A percentile compares a stretch with the other conserved stretches of the same genome.
phyloP scores from a whole-genome alignment of 2,888 invertebrate genomes.

The Tinea semifulvella region DNA sequence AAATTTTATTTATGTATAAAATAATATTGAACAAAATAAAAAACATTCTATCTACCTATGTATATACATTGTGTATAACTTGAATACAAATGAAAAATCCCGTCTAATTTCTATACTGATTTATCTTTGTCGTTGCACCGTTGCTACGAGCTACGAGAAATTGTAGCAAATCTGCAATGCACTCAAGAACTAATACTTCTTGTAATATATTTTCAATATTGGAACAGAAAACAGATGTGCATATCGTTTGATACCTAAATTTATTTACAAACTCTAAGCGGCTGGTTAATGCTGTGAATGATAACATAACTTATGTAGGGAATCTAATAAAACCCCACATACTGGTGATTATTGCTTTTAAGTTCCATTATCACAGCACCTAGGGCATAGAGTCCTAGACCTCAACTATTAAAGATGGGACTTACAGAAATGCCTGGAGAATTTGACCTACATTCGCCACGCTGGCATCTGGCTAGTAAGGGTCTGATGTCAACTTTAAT shows the following conservation, averaged over 20 bases:
- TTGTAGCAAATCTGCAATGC: background rate
- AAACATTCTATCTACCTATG: background rate
- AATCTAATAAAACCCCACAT: too few relatives aligned
- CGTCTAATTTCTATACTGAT: background rate
- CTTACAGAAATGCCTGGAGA: too few relatives aligned
- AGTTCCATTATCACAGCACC: too few relatives aligned
- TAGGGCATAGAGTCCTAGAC: too few relatives aligned
- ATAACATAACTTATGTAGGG: too few relatives aligned
- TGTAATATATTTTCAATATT: slow-evolving; percentile 4
- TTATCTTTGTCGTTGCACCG: background rate
- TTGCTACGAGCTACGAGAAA: background rate
- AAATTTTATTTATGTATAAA: background rate
- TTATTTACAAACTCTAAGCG: background rate
- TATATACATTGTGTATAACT: too few relatives aligned
- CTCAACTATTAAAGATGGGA: too few relatives aligned
- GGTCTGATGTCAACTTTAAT: too few relatives aligned
- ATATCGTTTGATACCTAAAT: background rate
- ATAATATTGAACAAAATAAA: background rate
- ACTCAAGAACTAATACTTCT: slow-evolving; percentile 1
- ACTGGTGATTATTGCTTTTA: too few relatives aligned
- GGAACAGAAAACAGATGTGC: slow-evolving; percentile 2
- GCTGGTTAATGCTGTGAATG: too few relatives aligned
- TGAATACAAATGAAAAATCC: background rate
- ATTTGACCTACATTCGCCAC: too few relatives aligned
- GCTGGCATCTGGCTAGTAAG: too few relatives aligned